A percentile compares a stretch with the other conserved stretches of the same genome.
These are phyloP conservation scores for Mallotus villosus DNA, from an alignment of 2,797 vertebrate species.

Conservation along the genomic window DNA sequence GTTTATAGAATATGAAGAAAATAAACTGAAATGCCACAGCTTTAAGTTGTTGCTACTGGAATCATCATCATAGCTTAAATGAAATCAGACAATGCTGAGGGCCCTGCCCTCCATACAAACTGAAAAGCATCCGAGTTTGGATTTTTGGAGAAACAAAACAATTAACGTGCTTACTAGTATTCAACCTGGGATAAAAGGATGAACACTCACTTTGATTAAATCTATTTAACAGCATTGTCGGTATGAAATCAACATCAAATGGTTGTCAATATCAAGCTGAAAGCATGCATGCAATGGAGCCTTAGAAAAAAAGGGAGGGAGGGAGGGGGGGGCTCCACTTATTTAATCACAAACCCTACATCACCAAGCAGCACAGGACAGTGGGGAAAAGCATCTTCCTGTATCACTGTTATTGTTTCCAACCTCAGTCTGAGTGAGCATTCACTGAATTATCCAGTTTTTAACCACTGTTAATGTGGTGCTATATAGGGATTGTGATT, in stretches of 20 bases:
- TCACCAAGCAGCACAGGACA: not conserved
- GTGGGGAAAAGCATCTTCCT: not conserved
- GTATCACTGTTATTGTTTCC: conserved; percentile 9
- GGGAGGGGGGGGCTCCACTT: not conserved
- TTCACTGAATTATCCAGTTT: conserved; percentile 30
- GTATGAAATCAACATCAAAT: conserved; percentile 2
- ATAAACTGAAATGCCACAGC: conserved; percentile 33
- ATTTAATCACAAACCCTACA: not conserved
- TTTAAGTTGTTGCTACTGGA: conserved; percentile 26
- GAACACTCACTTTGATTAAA: conserved; percentile 35
- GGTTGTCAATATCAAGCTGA: conserved; percentile 15
- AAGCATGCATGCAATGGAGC: conserved; percentile 30
- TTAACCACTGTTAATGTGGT: conserved; percentile 33
- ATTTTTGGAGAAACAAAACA: conserved; percentile 14
- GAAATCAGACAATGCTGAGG: conserved; percentile 38
- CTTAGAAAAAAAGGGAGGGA: not conserved
- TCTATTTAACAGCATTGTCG: conserved; percentile 26
- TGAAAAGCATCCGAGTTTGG: conserved; percentile 13
- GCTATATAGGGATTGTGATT: conserved; percentile 9
- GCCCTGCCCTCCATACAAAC: conserved; percentile 47
- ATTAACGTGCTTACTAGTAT: conserved; percentile 19
- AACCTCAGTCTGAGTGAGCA: conserved; percentile 34
- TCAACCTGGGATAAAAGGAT: conserved; percentile 16
- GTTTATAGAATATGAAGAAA: conserved; percentile 34
- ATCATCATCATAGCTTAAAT: conserved; percentile 28